phyloP scores from a whole-genome alignment of 2,888 invertebrate genomes.

The Micropterix aruncella region DNA sequence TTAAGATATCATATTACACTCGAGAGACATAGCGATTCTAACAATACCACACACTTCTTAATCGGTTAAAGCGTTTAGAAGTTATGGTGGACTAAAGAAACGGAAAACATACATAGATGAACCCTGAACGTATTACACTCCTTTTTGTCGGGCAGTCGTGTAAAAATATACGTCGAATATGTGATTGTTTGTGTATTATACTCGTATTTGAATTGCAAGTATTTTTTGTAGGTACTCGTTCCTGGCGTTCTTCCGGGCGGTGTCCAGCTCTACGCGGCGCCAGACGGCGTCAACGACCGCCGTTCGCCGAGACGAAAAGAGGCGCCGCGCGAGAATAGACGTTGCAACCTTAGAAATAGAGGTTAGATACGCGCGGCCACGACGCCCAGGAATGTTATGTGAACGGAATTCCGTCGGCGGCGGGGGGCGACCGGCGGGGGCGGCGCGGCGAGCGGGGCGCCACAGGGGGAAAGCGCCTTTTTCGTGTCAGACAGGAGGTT shows the following conservation, averaged over 20 bases:
- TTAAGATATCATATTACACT: too few relatives aligned
- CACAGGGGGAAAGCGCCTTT: conserved; percentile 10
- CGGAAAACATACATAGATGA: too few relatives aligned
- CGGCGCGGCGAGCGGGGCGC: conserved; percentile 15
- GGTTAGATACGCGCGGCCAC: neutral
- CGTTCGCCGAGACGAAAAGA: neutral
- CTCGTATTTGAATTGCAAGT: too few relatives aligned
- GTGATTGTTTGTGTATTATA: too few relatives aligned
- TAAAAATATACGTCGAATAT: too few relatives aligned
- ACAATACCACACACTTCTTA: too few relatives aligned
- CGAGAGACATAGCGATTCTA: too few relatives aligned
- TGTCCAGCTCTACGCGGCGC: neutral
- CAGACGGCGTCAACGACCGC: neutral
- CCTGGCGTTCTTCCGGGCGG: neutral
- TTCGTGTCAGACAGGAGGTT: conserved; percentile 6
- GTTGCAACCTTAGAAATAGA: neutral
- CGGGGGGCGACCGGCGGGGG: conserved; percentile 14
- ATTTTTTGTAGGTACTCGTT: too few relatives aligned
- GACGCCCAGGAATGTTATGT: neutral
- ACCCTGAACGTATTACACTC: too few relatives aligned
- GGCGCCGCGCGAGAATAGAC: neutral
- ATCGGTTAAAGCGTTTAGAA: too few relatives aligned
- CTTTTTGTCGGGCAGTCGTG: too few relatives aligned
- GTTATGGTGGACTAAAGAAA: too few relatives aligned
- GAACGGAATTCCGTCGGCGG: neutral